A percentile compares a stretch with the other conserved stretches of the same genome.
These are phyloP conservation scores for Portunus trituberculatus DNA, from an alignment of 1,140 invertebrate genomes.

Conservation along the genomic window DNA sequence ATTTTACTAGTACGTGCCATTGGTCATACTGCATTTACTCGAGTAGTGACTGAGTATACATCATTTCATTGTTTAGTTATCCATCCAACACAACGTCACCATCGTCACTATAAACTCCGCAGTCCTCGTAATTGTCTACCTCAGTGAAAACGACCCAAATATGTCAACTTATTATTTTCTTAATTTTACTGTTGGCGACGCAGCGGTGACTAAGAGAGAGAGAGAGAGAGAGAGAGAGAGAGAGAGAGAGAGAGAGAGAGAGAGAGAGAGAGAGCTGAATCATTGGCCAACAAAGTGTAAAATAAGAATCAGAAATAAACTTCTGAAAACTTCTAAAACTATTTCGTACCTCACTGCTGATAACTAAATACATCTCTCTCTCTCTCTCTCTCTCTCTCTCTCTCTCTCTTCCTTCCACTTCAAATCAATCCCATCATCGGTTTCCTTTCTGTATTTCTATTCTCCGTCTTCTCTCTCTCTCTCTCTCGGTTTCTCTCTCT, in stretches of 20 bases:
- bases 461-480: neutral
- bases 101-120: too few species aligned
- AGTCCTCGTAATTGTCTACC: too few species aligned
- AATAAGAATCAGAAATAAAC: neutral
- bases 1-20: too few species aligned
- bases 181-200: too few species aligned
- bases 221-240: neutral
- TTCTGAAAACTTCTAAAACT: neutral
- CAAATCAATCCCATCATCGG: too few species aligned
- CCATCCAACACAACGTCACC: too few species aligned
- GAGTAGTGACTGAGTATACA: too few species aligned
- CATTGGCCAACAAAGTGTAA: neutral
- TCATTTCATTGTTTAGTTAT: too few species aligned
- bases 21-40: too few species aligned
- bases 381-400: slow-evolving; percentile 11
- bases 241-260: slow-evolving; percentile 1
- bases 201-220: neutral
- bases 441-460: neutral
- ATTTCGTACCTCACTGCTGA: neutral
- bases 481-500: neutral
- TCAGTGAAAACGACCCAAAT: too few species aligned
- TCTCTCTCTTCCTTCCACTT: neutral
- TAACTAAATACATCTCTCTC: neutral
- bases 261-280: neutral
- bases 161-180: too few species aligned